phyloP scores from a whole-genome alignment of 2,797 vertebrate genomes.

The Coluber constrictor region DNA sequence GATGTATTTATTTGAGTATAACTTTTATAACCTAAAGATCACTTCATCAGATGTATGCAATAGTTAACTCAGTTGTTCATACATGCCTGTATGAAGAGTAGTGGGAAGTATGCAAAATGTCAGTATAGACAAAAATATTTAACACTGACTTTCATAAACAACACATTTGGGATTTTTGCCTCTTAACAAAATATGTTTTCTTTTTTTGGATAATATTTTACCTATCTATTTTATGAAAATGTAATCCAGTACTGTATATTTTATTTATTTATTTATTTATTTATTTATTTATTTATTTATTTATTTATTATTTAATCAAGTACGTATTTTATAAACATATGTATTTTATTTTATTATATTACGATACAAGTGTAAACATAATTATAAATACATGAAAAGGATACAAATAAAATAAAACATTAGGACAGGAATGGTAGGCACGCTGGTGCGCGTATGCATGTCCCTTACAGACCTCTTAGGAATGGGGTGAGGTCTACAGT shows the following conservation, averaged over 20 bases:
- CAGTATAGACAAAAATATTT: background rate
- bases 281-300: no score
- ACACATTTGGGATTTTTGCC: background rate
- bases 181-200: background rate
- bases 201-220: background rate
- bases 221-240: background rate
- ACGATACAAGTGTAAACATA: no score
- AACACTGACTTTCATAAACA: background rate
- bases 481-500: no score
- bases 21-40: background rate
- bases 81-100: background rate
- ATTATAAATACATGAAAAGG: no score
- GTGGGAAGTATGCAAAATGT: background rate
- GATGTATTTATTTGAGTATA: background rate
- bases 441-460: no score
- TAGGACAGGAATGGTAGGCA: no score
- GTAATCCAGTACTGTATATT: background rate
- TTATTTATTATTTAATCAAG: no score
- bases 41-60: background rate
- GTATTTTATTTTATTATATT: no score
- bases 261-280: no score
- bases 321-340: no score
- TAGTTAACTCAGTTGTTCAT: background rate
- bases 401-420: no score
- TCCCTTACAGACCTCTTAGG: no score